phyloP scores from a whole-genome alignment of 2,888 invertebrate genomes.

The Phragmatobia fuliginosa region DNA sequence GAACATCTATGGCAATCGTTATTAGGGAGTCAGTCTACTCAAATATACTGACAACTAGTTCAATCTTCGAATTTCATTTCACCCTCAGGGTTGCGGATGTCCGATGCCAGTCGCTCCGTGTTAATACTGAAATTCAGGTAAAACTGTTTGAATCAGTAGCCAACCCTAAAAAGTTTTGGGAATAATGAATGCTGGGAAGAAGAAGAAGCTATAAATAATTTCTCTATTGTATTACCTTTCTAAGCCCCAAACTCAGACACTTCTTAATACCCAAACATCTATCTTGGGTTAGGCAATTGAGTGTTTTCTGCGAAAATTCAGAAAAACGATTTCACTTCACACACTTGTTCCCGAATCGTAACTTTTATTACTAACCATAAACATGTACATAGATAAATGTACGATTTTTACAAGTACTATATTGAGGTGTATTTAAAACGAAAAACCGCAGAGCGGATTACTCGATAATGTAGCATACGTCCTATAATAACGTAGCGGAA shows the following conservation, averaged over 20 bases:
- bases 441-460: constrained; percentile 11
- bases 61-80: too few relatives aligned
- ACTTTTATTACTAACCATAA: not conserved
- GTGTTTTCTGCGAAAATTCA: not conserved
- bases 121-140: too few relatives aligned
- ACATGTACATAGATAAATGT: not conserved
- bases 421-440: not conserved
- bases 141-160: too few relatives aligned
- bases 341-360: not conserved
- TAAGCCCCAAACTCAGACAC: not conserved
- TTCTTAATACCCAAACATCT: not conserved
- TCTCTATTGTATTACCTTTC: not conserved
- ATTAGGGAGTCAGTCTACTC: too few relatives aligned
- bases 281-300: not conserved
- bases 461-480: constrained; percentile 1
- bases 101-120: too few relatives aligned
- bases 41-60: too few relatives aligned
- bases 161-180: too few relatives aligned
- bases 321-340: not conserved
- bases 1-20: too few relatives aligned
- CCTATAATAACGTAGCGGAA: constrained; percentile 27
- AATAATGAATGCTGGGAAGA: too few relatives aligned
- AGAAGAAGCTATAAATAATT: too few relatives aligned
- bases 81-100: too few relatives aligned
- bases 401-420: not conserved